Conservation (phyloP, 2,797 vertebrate species). For the Microchirus variegatus region DNA sequence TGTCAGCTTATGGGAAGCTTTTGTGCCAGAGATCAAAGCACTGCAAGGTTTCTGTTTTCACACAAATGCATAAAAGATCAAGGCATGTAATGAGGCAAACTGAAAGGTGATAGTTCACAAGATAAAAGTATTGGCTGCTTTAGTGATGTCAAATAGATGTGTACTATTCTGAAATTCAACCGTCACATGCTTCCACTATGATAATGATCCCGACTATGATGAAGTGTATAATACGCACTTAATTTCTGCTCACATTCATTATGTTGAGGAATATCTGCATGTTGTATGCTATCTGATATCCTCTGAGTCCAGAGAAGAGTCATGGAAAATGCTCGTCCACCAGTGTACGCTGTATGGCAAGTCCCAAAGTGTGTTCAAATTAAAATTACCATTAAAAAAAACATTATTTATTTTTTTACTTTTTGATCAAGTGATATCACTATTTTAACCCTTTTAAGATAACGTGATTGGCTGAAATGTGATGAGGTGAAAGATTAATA, state of each 20-base stretch:
- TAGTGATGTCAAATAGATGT: slow-evolving; percentile 50
- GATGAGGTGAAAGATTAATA: background rate
- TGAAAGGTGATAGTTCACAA: slow-evolving; percentile 75
- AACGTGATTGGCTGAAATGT: background rate
- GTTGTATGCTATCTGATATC: slow-evolving; percentile 23
- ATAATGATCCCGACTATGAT: slow-evolving; percentile 35
- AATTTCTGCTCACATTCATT: slow-evolving; percentile 53
- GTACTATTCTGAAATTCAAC: slow-evolving; percentile 34
- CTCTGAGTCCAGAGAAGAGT: too few relatives aligned
- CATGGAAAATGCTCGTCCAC: too few relatives aligned
- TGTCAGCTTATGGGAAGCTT: slow-evolving; percentile 79
- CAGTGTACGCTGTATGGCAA: too few relatives aligned
- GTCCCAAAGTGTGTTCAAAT: too few relatives aligned
- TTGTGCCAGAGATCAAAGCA: slow-evolving; percentile 80
- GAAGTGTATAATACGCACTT: slow-evolving; percentile 50
- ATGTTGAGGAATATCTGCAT: slow-evolving; percentile 24
- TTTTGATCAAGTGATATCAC: background rate
- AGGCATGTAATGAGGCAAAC: slow-evolving; percentile 73
- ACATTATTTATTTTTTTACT: too few relatives aligned
- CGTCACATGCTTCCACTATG: slow-evolving; percentile 28
- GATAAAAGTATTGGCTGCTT: slow-evolving; percentile 66
- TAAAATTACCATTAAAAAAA: too few relatives aligned
- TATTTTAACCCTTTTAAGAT: background rate
- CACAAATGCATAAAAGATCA: slow-evolving; percentile 81
- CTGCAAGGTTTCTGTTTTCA: slow-evolving; percentile 74